Conservation (phyloP, 1,140 invertebrate species). For the Oryctes rhinoceros region DNA sequence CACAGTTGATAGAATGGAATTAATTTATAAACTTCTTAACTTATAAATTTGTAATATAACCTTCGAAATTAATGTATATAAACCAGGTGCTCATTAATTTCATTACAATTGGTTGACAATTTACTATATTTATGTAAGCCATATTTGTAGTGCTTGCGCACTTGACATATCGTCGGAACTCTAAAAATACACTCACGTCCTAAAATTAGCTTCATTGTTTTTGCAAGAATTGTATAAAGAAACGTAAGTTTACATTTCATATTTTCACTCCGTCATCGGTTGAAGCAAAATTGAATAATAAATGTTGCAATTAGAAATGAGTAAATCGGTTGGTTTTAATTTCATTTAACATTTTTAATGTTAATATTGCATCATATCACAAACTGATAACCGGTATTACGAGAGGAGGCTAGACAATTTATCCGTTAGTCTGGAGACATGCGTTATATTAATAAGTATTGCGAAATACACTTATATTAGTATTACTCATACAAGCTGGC, state of each 20-base stretch:
- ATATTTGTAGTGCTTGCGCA: no score
- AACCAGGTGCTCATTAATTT: no score
- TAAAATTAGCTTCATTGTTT: neutral
- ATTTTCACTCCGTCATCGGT: neutral
- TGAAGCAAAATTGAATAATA: neutral
- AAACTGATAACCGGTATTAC: constrained; percentile 15
- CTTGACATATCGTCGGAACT: neutral
- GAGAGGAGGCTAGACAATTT: constrained; percentile 16
- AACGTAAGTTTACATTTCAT: neutral
- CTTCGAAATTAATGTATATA: no score
- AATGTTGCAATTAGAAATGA: neutral
- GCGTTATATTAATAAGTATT: constrained; percentile 33
- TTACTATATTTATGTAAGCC: no score
- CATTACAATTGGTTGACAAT: no score
- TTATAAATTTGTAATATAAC: no score
- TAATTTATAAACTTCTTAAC: no score
- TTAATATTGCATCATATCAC: constrained; percentile 1
- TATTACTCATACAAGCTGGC: neutral
- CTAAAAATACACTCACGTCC: neutral
- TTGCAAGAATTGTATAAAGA: neutral
- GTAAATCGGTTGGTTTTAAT: neutral
- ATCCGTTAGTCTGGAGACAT: constrained; percentile 17
- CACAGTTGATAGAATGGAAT: no score
- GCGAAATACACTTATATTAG: neutral
- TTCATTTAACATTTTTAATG: neutral